Evolutionary conservation across 2,888 invertebrate genomes (phyloP), one percentile per base, ranked within the genome.

Genomic region (Epirrhoe alternata): DNA sequence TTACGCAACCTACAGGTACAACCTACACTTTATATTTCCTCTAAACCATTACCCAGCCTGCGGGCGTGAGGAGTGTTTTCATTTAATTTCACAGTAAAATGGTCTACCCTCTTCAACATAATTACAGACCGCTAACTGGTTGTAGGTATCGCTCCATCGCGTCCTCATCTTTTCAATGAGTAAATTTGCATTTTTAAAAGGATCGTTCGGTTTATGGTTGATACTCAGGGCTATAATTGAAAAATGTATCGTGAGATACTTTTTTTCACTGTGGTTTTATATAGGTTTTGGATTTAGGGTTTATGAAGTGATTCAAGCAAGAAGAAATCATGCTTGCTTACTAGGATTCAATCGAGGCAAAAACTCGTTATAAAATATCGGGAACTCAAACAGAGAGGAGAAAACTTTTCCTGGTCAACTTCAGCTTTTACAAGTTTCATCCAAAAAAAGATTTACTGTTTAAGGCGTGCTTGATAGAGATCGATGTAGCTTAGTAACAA

Each of bases 41-140:
- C 74, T 58, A 74, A 73, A 77, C 78, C 77, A 77, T 75, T 71
- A 68, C 68, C 71, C 72, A 74, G 73, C 70, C 75, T 71, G 76
- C 66, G 66, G 71, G 73, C 74, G 74, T 79, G 75, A 72, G 81
- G 78, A 84, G 86, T 90, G 90, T 90, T 90, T 90, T 90, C 90
- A 75, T 90, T 90, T 87, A 85, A 90, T 90, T 90, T 90, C 84
- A 84, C 82, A 81, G 83, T 80, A 77, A 89, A 89, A 88, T 85
- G 85, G 84, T 81, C 81, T 82, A 76, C 84, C 83, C 85, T 87
- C 85, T 82, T 85, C 84, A 83, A 84, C 84, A 81, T 88, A 89
- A 90, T 90, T 89, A 89, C 85, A 73, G 76, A 78, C 74, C 76
- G 74, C 83, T 83, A 87, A 84, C 85, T 83, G 83, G 81, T 62